Evolutionary conservation across 1,140 invertebrate genomes (phyloP), one percentile per base, ranked within the genome.

Genomic region (Pygmarrhopalites habei): DNA sequence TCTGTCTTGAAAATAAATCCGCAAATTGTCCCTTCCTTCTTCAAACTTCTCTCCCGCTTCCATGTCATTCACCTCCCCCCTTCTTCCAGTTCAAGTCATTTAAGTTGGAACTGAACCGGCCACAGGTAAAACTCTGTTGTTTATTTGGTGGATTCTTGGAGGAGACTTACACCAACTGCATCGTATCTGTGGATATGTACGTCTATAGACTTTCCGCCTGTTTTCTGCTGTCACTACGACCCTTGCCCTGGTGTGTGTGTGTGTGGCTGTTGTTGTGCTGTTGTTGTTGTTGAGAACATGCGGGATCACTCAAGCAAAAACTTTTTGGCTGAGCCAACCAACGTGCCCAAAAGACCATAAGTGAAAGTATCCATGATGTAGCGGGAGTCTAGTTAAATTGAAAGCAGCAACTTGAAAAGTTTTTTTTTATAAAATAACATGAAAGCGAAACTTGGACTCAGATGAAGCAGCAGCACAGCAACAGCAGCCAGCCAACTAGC

Each of bases 371-470:
- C 5, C 32, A 35, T 35, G 32, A 35, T 35, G 32, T 35, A 35
- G n/a, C n/a, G n/a, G 44, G 17, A 7, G 44, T n/a, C 23, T 47
- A 10, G 44, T 47, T 47, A 47, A 19, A 47, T 25, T 19, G 44
- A 47, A 47, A 47, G 44, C 4, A 47, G 44, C 4, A 47, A 19
- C 4, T 10, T 5, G 44, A 7, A 47, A 47, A 47, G 44, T 47
- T 47, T 47, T 47, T 47, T 47, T 47, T n/a, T 47, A 25, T 47
- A 25, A 47, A 47, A 47, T 19, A 47, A 47, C 23, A n/a, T 47
- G 44, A 47, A 19, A n/a, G n/a, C 7, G 19, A n/a, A 47, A 47
- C 17, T 19, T 19, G 44, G n/a, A 25, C 23, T 47, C 7, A 10
- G 23, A 25, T 47, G 17, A 19, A 19, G 44, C 44, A n/a, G n/a